phyloP scores from a whole-genome alignment of 1,140 invertebrate species.

The Drosophila obscura region DNA sequence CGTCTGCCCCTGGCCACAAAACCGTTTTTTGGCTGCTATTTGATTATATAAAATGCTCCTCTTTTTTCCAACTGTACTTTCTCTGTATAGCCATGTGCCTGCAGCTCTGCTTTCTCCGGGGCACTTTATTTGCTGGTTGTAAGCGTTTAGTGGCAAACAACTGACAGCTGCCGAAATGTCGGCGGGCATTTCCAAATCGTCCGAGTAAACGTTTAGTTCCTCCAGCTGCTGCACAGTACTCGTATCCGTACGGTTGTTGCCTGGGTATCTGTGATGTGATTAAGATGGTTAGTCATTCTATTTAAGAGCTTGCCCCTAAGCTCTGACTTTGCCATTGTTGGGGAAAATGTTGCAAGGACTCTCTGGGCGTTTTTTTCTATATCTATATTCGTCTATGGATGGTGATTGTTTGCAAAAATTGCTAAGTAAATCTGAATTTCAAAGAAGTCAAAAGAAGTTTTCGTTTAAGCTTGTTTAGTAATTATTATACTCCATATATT shows the following conservation, averaged over 20 bases:
- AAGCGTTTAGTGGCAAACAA: constrained; percentile 63
- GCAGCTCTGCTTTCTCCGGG: constrained; percentile 21
- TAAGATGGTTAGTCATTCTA: constrained; percentile 69
- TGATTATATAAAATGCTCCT: constrained; percentile 48
- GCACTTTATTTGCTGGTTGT: constrained; percentile 63
- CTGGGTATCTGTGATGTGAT: constrained; percentile 62
- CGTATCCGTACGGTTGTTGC: constrained; percentile 12
- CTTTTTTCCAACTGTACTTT: constrained; percentile 34
- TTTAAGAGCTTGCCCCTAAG: constrained; percentile 70
- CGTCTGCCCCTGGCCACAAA: constrained; percentile 32
- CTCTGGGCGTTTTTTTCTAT: constrained; percentile 5
- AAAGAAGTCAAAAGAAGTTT: too few species aligned
- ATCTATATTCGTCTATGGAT: constrained; percentile 6
- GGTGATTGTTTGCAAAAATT: too few species aligned
- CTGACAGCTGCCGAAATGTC: constrained; percentile 73
- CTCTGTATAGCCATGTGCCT: constrained; percentile 2
- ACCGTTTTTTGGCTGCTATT: constrained; percentile 42
- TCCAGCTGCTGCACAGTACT: constrained; percentile 16
- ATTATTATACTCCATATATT: too few species aligned
- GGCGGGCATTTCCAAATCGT: constrained; percentile 43
- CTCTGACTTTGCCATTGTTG: constrained; percentile 54
- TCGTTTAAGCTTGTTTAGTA: too few species aligned
- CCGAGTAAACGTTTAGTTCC: constrained; percentile 35
- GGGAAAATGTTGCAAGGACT: constrained; percentile 10
- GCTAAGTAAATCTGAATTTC: too few species aligned